A percentile compares a stretch with the other conserved stretches of the same genome.
These are phyloP conservation scores for Diaperis boleti DNA, from an alignment of 2,888 invertebrate genomes.

Conservation along the genomic window DNA sequence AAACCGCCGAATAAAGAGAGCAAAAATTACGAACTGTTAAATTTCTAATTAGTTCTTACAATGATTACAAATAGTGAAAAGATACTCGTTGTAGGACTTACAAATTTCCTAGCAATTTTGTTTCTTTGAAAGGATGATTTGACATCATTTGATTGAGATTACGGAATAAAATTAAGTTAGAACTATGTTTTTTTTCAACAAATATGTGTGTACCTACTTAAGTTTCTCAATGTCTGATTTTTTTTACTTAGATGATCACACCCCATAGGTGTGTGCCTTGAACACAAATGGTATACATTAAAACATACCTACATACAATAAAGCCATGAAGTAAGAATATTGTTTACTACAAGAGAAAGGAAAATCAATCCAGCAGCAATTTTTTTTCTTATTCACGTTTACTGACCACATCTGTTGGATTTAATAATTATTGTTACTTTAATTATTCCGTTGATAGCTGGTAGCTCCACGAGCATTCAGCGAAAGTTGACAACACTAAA, in stretches of 20 bases:
- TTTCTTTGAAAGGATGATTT: too few relatives aligned
- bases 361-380: constrained; percentile 5
- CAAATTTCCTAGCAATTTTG: too few relatives aligned
- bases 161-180: too few relatives aligned
- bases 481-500: constrained; percentile 30
- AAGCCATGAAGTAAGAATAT: constrained; percentile 6
- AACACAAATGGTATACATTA: constrained; percentile 19
- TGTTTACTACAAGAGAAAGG: constrained; percentile 17
- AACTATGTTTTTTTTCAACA: too few relatives aligned
- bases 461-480: constrained; percentile 12
- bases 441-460: constrained; percentile 6
- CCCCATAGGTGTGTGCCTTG: constrained; percentile 19
- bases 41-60: too few relatives aligned
- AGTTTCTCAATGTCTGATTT: too few relatives aligned
- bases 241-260: constrained; percentile 21
- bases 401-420: constrained; percentile 13
- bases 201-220: too few relatives aligned
- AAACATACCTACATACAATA: constrained; percentile 2
- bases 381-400: constrained; percentile 20
- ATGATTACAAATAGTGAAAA: too few relatives aligned
- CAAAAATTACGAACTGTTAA: too few relatives aligned
- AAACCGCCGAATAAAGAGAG: neutral
- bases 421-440: constrained; percentile 17
- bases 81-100: too few relatives aligned
- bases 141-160: too few relatives aligned